A percentile compares a stretch with the other conserved stretches of the same genome.
These are phyloP conservation scores for Amblyornis subalaris DNA, from an alignment of 2,113 vertebrate species.

Conservation along the genomic window DNA sequence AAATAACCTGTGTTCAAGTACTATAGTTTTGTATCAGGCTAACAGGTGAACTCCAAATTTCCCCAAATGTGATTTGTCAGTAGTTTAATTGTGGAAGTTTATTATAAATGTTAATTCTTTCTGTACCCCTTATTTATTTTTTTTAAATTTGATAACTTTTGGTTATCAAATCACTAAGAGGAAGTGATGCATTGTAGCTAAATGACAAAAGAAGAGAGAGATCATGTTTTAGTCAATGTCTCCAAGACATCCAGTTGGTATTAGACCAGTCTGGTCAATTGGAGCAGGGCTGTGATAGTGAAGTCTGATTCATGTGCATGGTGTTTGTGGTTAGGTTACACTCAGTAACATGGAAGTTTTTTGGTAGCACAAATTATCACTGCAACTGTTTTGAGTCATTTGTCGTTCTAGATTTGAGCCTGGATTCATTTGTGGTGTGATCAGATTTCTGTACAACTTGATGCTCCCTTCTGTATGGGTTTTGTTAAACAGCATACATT, in stretches of 20 bases:
- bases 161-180: background rate
- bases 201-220: background rate
- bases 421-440: background rate
- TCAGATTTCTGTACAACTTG: background rate
- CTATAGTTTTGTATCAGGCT: background rate
- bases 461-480: background rate
- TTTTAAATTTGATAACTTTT: background rate
- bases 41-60: background rate
- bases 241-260: background rate
- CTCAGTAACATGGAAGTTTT: background rate
- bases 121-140: accelerated
- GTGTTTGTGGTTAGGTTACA: background rate
- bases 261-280: background rate
- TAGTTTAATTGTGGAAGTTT: background rate
- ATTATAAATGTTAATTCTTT: background rate
- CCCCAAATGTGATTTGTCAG: background rate
- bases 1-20: background rate
- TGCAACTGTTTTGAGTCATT: background rate
- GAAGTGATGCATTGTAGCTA: background rate
- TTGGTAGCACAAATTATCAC: background rate
- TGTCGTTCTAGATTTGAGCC: background rate
- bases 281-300: background rate
- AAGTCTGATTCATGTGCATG: background rate
- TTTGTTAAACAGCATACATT: background rate
- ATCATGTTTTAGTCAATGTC: background rate